Evolutionary conservation across 2,797 vertebrate species (phyloP), one percentile per base, ranked within the genome.

Genomic region (Pempheris klunzingeri): DNA sequence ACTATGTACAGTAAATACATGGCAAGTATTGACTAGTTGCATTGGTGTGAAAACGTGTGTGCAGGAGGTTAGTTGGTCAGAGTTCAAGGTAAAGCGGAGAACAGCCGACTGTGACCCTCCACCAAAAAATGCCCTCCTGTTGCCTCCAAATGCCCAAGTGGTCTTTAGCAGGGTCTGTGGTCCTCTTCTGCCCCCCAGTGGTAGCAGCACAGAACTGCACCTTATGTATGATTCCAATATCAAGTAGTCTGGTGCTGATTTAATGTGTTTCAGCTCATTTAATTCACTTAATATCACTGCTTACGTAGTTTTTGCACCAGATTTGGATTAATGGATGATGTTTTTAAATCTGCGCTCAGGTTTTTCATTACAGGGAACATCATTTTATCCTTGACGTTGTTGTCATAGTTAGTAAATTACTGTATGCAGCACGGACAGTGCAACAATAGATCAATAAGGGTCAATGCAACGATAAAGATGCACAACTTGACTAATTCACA

Each of bases 141-240:
- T 43, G 18, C 76, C 43, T 43, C 55, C n/a, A 52, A 15, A 34
- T 34, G 32, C 11, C 44, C 61, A 64, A 59, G 36, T 30, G 28
- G 8, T 41, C 10, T 13, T 39, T 32, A 38, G 67, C n/a, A 47
- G 8, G 0, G 28, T 53, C 66, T 49, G n/a, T 71, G 14, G 57
- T 12, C 28, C 54, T 71, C 46, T 66, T 7, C 74, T 85, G 73
- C 44, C 87, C 69, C 53, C 92, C 58, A 62, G 82, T 84, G 92
- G 81, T 28, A 7, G 12, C 0, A 39, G 12, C 1, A 46, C 0
- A 43, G 30, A 84, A 86, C 6, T 62, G 52, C 74, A 79, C 6
- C 18, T 9, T 32, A 3, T 1, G 9, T 2, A 18, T 17, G 17
- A 36, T 24, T 17, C 12, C 6, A 63, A 14, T 9, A 34, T 15